Evolutionary conservation across 2,888 invertebrate species (phyloP).

Genomic region (Globia sparganii): DNA sequence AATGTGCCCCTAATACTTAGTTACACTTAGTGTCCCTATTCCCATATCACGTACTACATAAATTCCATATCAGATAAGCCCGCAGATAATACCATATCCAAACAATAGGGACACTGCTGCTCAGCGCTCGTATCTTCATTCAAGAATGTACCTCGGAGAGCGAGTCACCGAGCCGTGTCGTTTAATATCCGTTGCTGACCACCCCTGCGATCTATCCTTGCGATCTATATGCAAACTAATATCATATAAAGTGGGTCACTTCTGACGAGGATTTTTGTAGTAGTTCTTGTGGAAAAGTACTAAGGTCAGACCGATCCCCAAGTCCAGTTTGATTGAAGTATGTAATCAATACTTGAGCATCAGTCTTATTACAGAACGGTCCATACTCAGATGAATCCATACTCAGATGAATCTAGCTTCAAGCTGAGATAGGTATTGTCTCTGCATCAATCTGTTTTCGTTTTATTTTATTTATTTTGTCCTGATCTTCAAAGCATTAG

Average conservation of each 20-base stretch:
- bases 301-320: neutral
- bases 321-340: neutral
- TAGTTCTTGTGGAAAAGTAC: neutral
- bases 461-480: too few relatives aligned
- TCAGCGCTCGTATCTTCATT: slow-evolving; percentile 19
- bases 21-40: neutral
- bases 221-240: slow-evolving; percentile 43
- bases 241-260: slow-evolving; percentile 2
- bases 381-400: too few relatives aligned
- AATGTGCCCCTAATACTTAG: too few relatives aligned
- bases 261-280: neutral
- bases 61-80: slow-evolving; percentile 5
- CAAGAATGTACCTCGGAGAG: slow-evolving; percentile 54
- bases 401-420: too few relatives aligned
- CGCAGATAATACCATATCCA: slow-evolving; percentile 20
- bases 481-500: too few relatives aligned
- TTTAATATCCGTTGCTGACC: slow-evolving; percentile 73
- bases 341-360: neutral
- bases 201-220: slow-evolving; percentile 11
- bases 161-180: slow-evolving; percentile 62
- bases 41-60: neutral
- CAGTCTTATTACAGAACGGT: too few relatives aligned
- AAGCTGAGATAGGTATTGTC: too few relatives aligned
- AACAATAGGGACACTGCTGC: slow-evolving; percentile 15
- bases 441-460: too few relatives aligned